Evolutionary conservation across 37 sponge, comb jelly and placozoan species (phyloP).

Genomic region (Dysidea cf. avara): DNA sequence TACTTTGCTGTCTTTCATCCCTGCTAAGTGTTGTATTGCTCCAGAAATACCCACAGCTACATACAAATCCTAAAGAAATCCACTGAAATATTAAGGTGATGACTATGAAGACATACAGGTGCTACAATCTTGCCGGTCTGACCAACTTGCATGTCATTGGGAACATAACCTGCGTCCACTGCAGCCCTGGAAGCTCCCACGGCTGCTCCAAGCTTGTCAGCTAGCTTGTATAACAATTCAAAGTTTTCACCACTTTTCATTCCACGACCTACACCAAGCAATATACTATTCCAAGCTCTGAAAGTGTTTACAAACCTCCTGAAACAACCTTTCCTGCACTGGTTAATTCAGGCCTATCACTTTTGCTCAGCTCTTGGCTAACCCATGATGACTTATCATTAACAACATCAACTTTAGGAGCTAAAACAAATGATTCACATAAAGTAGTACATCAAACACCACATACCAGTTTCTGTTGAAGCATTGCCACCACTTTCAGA

Average conservation of each 20-base stretch:
- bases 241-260: slow-evolving; percentile 99
- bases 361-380: slow-evolving; percentile 82
- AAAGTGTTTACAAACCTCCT: slow-evolving; percentile 64
- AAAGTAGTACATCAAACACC: neutral
- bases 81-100: neutral
- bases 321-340: slow-evolving; percentile 88
- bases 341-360: slow-evolving; percentile 94
- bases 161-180: slow-evolving; percentile 98
- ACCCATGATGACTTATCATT: slow-evolving; percentile 62
- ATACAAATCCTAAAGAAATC: slow-evolving; percentile 81
- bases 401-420: slow-evolving; percentile 5
- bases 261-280: slow-evolving; percentile 74
- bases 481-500: slow-evolving; percentile 59
- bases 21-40: slow-evolving; percentile 99
- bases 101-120: slow-evolving; percentile 64
- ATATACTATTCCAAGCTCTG: neutral
- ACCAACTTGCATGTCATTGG: slow-evolving; percentile 98
- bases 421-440: slow-evolving; percentile 7
- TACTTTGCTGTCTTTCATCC: slow-evolving; percentile 99
- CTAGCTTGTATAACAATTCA: slow-evolving; percentile 89
- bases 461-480: slow-evolving; percentile 54
- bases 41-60: slow-evolving; percentile 99
- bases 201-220: slow-evolving; percentile 97
- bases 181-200: slow-evolving; percentile 99
- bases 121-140: slow-evolving; percentile 99